Percentiles rank a stretch among this genome's conserved stretches.
Evolutionary conservation across 2,113 vertebrate genomes (phyloP).

Genomic region (Phyllopteryx taeniolatus): DNA sequence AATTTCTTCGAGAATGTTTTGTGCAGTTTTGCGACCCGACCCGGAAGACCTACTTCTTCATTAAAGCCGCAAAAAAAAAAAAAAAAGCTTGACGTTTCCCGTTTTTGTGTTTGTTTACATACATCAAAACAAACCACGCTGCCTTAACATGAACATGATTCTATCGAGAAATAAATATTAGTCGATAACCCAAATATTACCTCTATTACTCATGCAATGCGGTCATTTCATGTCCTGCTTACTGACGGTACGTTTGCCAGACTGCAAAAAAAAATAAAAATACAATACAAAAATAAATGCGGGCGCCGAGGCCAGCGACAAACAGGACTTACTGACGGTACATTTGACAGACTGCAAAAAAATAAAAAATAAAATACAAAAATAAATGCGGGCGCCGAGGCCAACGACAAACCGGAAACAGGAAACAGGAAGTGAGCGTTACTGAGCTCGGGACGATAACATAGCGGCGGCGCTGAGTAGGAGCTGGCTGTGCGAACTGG

Average conservation of each 20-base stretch:
- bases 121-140: no score
- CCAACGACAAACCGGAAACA: conserved; percentile 45
- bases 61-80: no score
- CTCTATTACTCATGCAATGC: background rate
- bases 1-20: no score
- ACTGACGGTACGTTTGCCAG: background rate
- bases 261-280: background rate
- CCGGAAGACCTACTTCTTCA: no score
- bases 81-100: no score
- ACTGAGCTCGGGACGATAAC: conserved; percentile 63
- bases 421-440: conserved; percentile 77
- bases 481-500: background rate
- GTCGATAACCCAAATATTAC: no score
- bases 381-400: background rate
- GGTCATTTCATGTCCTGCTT: background rate
- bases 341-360: background rate
- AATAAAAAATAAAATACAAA: background rate
- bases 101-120: no score
- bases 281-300: background rate
- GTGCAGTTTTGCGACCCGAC: no score
- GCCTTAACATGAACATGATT: no score
- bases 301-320: conserved; percentile 7
- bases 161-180: no score
- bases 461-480: conserved; percentile 51
- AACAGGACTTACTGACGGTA: conserved; percentile 9